Conservation (phyloP, 2,888 invertebrate species). For the Helobdella robusta region DNA sequence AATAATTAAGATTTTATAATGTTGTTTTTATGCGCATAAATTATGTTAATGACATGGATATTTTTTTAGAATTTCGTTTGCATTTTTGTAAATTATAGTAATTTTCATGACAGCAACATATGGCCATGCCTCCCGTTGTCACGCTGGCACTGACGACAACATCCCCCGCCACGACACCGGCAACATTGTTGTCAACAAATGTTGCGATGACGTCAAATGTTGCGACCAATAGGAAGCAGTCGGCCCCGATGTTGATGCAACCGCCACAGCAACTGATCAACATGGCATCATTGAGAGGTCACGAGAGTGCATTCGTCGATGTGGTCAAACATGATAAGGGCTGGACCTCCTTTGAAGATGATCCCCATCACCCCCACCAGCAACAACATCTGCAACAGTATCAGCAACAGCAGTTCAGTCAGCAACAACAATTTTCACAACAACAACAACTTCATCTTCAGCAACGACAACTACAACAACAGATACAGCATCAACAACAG, state of each 20-base stretch:
- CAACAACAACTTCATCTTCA: neutral
- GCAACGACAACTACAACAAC: neutral
- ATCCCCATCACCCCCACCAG: constrained; percentile 36
- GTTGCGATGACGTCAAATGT: neutral
- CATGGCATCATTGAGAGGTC: neutral
- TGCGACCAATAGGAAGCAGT: constrained; percentile 16
- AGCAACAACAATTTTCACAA: neutral
- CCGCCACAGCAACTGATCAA: constrained; percentile 13
- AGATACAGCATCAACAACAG: neutral
- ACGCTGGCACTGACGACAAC: neutral
- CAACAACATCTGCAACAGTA: neutral
- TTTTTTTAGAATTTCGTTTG: neutral
- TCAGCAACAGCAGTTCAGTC: neutral
- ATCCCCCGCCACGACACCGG: neutral
- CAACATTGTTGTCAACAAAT: neutral
- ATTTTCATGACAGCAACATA: neutral
- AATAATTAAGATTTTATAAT: neutral
- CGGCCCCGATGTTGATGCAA: constrained; percentile 25
- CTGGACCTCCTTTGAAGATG: constrained; percentile 45
- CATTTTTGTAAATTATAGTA: too few relatives aligned
- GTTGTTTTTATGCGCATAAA: too few relatives aligned
- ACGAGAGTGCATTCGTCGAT: constrained; percentile 10
- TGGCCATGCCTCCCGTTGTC: neutral
- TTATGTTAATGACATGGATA: neutral
- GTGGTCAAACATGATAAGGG: constrained; percentile 31